Evolutionary conservation across 2,888 invertebrate species (phyloP).

Genomic region (Neoscelio sp.): DNA sequence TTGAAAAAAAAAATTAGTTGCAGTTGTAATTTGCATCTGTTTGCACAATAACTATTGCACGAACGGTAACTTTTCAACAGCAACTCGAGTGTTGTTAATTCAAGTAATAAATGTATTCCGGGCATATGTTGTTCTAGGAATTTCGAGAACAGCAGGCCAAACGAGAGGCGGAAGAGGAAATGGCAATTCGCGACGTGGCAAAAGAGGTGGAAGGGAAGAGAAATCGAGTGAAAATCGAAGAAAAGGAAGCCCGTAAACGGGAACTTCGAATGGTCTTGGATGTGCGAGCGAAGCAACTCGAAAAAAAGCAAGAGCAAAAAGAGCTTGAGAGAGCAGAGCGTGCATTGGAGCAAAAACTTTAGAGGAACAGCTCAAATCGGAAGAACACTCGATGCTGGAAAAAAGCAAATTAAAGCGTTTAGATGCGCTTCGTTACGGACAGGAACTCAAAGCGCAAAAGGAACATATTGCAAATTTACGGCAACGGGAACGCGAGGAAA

Average conservation of each 20-base stretch:
- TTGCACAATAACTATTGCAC: too few relatives aligned
- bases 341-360: conserved; percentile 50
- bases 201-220: conserved; percentile 59
- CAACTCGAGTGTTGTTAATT: too few relatives aligned
- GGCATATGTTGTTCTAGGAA: too few relatives aligned
- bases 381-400: conserved; percentile 47
- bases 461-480: conserved; percentile 31
- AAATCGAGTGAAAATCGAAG: conserved; percentile 41
- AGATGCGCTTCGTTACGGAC: conserved; percentile 56
- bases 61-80: too few relatives aligned
- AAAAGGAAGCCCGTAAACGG: conserved; percentile 57
- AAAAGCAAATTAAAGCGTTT: conserved; percentile 51
- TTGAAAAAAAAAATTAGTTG: too few relatives aligned
- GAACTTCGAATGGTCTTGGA: conserved; percentile 58
- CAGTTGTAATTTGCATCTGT: too few relatives aligned
- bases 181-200: conserved; percentile 44
- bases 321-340: conserved; percentile 51
- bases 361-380: conserved; percentile 46
- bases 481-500: conserved; percentile 52
- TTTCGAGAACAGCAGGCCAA: conserved; percentile 67
- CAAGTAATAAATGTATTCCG: too few relatives aligned
- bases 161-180: conserved; percentile 45
- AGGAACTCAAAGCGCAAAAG: conserved; percentile 62
- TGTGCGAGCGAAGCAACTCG: conserved; percentile 57
- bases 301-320: conserved; percentile 54